These are phyloP conservation scores for Anarsia innoxiella DNA, from an alignment of 2,888 invertebrate species.

Conservation along the genomic window DNA sequence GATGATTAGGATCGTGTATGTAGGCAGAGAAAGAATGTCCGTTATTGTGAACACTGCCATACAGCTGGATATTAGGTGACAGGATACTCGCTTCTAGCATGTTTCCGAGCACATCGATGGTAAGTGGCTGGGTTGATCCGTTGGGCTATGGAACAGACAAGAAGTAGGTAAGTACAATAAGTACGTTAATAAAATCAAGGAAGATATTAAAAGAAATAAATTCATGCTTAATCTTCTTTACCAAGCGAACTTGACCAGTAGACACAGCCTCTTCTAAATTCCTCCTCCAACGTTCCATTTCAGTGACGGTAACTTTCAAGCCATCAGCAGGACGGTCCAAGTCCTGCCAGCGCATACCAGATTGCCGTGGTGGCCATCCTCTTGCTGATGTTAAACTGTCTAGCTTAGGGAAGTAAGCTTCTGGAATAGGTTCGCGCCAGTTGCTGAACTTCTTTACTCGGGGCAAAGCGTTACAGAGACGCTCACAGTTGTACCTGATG, in stretches of 20 bases:
- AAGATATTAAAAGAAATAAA: no score
- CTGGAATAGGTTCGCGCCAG: slow-evolving; percentile 80
- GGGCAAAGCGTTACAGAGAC: slow-evolving; percentile 81
- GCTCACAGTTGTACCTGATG: slow-evolving; percentile 83
- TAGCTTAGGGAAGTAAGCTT: slow-evolving; percentile 89
- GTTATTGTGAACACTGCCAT: slow-evolving; percentile 84
- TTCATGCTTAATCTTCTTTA: slow-evolving; percentile 49
- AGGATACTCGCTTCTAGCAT: slow-evolving; percentile 80
- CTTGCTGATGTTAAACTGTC: slow-evolving; percentile 82
- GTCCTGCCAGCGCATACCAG: slow-evolving; percentile 76
- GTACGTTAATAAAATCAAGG: no score
- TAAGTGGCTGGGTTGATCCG: slow-evolving; percentile 65
- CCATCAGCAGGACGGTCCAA: slow-evolving; percentile 79
- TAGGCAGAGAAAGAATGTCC: slow-evolving; percentile 83
- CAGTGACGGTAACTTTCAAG: slow-evolving; percentile 75
- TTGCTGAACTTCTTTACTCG: slow-evolving; percentile 79
- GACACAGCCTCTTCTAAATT: slow-evolving; percentile 84
- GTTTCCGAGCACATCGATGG: slow-evolving; percentile 82
- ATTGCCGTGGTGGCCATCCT: slow-evolving; percentile 82
- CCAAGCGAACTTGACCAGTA: slow-evolving; percentile 77
- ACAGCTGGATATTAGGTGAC: slow-evolving; percentile 78
- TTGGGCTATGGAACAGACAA: slow-evolving; percentile 65
- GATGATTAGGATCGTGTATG: slow-evolving; percentile 82
- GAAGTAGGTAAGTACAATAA: no score
- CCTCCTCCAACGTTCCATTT: slow-evolving; percentile 84